Conservation (phyloP, 1,140 invertebrate genomes). For the Meloidogyne floridensis region DNA sequence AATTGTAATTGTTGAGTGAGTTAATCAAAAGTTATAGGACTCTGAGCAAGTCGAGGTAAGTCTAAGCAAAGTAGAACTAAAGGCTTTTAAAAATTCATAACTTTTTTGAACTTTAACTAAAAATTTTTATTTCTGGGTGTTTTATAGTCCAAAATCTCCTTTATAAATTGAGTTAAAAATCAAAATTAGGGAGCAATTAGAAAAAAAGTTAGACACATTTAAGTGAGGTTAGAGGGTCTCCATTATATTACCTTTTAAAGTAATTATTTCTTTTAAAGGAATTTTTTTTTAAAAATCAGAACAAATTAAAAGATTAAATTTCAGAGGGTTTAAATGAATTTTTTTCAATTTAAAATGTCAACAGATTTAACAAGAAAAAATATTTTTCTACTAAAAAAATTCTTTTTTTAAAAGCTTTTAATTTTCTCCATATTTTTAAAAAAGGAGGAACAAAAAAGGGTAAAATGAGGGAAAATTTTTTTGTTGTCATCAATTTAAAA, state of each 20-base stretch:
- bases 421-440: not conserved
- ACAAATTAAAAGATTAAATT: constrained; percentile 2
- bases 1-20: not conserved
- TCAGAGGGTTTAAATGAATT: not conserved
- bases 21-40: no score
- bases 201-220: not conserved
- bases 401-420: not conserved
- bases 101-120: no score
- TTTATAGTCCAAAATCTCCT: no score
- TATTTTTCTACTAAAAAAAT: not conserved
- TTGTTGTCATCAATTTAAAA: not conserved
- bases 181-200: no score
- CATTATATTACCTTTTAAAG: not conserved
- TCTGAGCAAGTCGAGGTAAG: no score
- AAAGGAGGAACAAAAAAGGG: not conserved
- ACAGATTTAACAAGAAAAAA: not conserved
- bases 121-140: no score
- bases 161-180: no score
- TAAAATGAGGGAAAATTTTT: not conserved
- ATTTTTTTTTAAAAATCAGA: no score
- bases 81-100: no score
- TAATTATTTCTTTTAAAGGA: no score
- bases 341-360: constrained; percentile 8
- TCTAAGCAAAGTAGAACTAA: no score
- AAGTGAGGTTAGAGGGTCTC: not conserved